These are phyloP conservation scores for Brachystomella parvula DNA, from an alignment of 1,140 invertebrate species.

Conservation along the genomic window DNA sequence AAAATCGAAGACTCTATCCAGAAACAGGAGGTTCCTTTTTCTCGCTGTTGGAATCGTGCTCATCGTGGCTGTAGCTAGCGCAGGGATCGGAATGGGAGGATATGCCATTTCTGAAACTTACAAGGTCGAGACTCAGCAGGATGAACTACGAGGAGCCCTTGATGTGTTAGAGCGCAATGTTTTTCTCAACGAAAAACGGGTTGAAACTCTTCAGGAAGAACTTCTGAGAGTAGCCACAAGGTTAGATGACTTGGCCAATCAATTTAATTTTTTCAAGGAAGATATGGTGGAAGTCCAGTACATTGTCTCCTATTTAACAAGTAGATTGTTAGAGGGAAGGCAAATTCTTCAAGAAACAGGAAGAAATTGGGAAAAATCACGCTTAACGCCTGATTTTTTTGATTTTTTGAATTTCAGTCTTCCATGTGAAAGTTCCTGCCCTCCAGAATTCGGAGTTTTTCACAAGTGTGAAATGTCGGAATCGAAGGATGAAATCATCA, in stretches of 20 bases:
- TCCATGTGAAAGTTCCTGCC: conserved; percentile 9
- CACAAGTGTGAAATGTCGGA: not conserved
- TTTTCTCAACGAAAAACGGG: not conserved
- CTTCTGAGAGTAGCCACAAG: not conserved
- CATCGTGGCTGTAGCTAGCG: conserved; percentile 9
- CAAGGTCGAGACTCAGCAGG: not conserved
- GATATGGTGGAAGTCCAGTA: conserved; percentile 8
- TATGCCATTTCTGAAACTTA: conserved; percentile 7
- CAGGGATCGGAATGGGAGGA: conserved; percentile 15
- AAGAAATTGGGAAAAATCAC: not conserved
- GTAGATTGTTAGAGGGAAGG: conserved; percentile 11
- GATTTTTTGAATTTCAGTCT: conserved; percentile 12
- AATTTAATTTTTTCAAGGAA: conserved; percentile 6
- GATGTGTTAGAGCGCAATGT: conserved; percentile 16
- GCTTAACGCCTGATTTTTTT: conserved; percentile 5
- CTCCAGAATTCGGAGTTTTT: conserved; percentile 2
- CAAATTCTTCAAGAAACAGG: conserved; percentile 7
- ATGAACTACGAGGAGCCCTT: conserved; percentile 14
- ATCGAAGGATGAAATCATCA: not conserved
- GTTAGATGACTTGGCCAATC: not conserved
- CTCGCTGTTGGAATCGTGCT: not conserved
- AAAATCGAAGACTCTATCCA: conserved; percentile 1
- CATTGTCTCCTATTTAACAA: conserved; percentile 10
- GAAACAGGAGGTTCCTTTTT: no score
- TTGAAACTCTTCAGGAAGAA: conserved; percentile 4